Conservation (phyloP, 37 sponge, comb jelly and placozoan species). For the Tethya wilhelma region DNA sequence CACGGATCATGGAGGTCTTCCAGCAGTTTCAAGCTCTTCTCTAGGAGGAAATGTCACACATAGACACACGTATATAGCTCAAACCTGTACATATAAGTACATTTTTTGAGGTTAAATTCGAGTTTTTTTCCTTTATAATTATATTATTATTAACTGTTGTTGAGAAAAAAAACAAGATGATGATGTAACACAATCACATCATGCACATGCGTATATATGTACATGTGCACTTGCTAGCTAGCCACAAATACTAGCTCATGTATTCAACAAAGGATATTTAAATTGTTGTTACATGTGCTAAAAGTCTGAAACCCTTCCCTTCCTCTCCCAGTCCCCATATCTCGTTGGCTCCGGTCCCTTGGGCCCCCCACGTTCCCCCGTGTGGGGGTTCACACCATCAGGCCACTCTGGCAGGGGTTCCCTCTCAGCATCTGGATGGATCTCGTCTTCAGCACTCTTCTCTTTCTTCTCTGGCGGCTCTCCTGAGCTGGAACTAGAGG, state of each 20-base stretch:
- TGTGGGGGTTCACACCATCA: slow-evolving; percentile 88
- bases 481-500: no score
- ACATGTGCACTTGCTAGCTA: no score
- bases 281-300: slow-evolving; percentile 10
- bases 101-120: no score
- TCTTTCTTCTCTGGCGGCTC: background rate
- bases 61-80: no score
- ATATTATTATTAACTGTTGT: no score
- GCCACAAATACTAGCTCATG: no score
- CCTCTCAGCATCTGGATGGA: slow-evolving; percentile 47
- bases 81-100: no score
- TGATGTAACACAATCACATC: no score
- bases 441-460: background rate
- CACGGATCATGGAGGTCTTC: slow-evolving; percentile 57
- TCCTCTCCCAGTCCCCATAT: slow-evolving; percentile 99
- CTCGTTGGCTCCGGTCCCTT: slow-evolving; percentile 96
- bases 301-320: slow-evolving; percentile 96
- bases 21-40: slow-evolving; percentile 70
- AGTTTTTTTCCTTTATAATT: no score
- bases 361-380: slow-evolving; percentile 96
- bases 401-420: slow-evolving; percentile 74
- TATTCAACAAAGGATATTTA: background rate
- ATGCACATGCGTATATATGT: no score
- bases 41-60: no score
- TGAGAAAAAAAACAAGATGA: no score